Percentiles rank a stretch among this genome's conserved stretches.
Evolutionary conservation across 2,797 vertebrate genomes (phyloP).

Genomic region (Jordanella pulchra): DNA sequence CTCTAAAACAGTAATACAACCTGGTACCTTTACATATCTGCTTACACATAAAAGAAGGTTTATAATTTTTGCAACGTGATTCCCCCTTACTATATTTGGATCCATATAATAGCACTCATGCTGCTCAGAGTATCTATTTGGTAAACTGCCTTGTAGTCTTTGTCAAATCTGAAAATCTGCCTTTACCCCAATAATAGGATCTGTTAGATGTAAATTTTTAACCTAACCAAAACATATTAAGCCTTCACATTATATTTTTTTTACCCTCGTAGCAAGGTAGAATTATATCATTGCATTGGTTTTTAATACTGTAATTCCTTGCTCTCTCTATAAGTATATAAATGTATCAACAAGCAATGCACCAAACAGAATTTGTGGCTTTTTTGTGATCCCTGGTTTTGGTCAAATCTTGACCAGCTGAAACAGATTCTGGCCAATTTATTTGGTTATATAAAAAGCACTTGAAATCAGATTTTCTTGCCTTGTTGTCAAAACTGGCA

Average conservation of each 20-base stretch:
- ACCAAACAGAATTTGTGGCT: not conserved
- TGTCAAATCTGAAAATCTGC: constrained; percentile 35
- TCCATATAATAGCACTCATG: constrained; percentile 47
- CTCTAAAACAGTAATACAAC: constrained; percentile 47
- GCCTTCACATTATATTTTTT: not conserved
- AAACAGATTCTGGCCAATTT: not conserved
- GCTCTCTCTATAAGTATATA: not conserved
- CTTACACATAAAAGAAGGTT: constrained; percentile 53
- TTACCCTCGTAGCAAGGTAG: not conserved
- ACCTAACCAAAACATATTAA: not conserved
- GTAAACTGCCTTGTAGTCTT: constrained; percentile 48
- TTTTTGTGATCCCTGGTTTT: not conserved
- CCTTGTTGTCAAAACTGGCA: not conserved
- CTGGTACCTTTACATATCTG: constrained; percentile 61
- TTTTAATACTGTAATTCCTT: not conserved
- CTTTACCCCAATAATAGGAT: constrained; percentile 2
- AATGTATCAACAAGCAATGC: not conserved
- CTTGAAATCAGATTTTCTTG: not conserved
- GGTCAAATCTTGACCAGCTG: too few relatives aligned
- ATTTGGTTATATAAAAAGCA: not conserved
- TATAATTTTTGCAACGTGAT: constrained; percentile 56
- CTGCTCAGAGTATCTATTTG: constrained; percentile 50
- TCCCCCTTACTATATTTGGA: constrained; percentile 62
- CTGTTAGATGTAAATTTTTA: constrained; percentile 22
- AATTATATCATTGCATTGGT: not conserved